Evolutionary conservation across 1,140 invertebrate genomes (phyloP).

Genomic region (Cepaea nemoralis): DNA sequence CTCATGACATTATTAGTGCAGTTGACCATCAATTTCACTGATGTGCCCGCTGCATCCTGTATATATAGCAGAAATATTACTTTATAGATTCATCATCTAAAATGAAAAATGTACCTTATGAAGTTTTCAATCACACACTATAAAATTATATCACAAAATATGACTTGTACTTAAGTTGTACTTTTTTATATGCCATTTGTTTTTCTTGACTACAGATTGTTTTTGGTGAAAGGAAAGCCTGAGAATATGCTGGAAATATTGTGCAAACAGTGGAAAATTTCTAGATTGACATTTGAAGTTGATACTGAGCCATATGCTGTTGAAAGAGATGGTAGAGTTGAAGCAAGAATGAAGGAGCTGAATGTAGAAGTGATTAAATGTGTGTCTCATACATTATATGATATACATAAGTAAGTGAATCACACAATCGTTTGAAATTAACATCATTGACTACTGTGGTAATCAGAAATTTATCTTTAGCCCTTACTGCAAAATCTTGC

Average conservation of each 20-base stretch:
- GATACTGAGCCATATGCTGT: conserved; percentile 90
- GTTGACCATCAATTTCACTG: too few relatives aligned
- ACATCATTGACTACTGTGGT: background rate
- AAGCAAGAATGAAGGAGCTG: conserved; percentile 83
- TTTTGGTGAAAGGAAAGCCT: conserved; percentile 59
- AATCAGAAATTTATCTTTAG: background rate
- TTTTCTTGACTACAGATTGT: conserved; percentile 53
- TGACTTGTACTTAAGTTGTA: too few relatives aligned
- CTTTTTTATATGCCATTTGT: too few relatives aligned
- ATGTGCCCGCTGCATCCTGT: too few relatives aligned
- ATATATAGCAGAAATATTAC: too few relatives aligned
- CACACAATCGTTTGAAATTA: background rate
- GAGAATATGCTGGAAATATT: conserved; percentile 53
- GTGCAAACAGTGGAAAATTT: conserved; percentile 84
- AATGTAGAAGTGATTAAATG: conserved; percentile 82
- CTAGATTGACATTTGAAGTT: conserved; percentile 86
- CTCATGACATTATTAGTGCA: too few relatives aligned
- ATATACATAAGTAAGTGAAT: conserved; percentile 53
- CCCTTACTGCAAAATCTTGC: background rate
- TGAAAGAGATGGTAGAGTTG: conserved; percentile 85
- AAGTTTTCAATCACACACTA: too few relatives aligned
- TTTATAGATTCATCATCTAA: too few relatives aligned
- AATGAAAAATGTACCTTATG: too few relatives aligned
- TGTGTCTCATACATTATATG: conserved; percentile 88
- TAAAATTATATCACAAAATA: too few relatives aligned